These are phyloP conservation scores for Oscheius sp. DNA, from an alignment of 2,888 invertebrate species.

Conservation along the genomic window DNA sequence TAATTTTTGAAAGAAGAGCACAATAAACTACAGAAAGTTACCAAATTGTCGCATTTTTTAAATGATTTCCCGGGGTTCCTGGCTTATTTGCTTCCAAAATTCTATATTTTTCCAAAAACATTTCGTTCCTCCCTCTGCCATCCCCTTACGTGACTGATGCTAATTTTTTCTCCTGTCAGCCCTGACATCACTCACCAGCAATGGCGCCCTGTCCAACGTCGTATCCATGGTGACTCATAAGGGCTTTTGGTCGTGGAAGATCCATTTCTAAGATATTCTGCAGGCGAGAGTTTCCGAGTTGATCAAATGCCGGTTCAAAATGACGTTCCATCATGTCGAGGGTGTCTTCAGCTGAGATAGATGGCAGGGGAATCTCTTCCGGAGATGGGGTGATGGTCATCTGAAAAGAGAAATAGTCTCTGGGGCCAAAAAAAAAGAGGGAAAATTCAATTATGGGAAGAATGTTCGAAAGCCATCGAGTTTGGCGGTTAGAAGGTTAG, in stretches of 20 bases:
- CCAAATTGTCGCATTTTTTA: too few relatives aligned
- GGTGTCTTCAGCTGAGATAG: conserved; percentile 42
- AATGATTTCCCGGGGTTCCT: too few relatives aligned
- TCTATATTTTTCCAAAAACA: too few relatives aligned
- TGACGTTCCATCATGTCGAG: conserved; percentile 58
- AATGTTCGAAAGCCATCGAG: too few relatives aligned
- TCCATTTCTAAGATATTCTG: conserved; percentile 73
- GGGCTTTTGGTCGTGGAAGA: conserved; percentile 71
- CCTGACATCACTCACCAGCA: conserved; percentile 47
- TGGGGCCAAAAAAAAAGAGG: too few relatives aligned
- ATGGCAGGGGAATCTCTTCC: conserved; percentile 19
- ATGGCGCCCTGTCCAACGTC: conserved; percentile 70
- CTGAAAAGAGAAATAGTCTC: conserved; percentile 26
- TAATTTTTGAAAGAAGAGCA: too few relatives aligned
- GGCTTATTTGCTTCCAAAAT: too few relatives aligned
- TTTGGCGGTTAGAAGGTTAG: too few relatives aligned
- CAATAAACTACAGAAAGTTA: too few relatives aligned
- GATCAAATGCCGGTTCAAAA: conserved; percentile 70
- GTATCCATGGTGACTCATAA: conserved; percentile 69
- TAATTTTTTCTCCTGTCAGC: background rate
- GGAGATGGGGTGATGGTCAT: conserved; percentile 37
- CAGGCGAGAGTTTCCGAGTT: conserved; percentile 60
- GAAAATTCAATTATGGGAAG: too few relatives aligned
- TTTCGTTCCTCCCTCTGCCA: background rate
- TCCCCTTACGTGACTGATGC: background rate